Base-by-base conservation (phyloP, 2,888 invertebrate genomes). In the Drosophila parthenogenetica region DNA sequence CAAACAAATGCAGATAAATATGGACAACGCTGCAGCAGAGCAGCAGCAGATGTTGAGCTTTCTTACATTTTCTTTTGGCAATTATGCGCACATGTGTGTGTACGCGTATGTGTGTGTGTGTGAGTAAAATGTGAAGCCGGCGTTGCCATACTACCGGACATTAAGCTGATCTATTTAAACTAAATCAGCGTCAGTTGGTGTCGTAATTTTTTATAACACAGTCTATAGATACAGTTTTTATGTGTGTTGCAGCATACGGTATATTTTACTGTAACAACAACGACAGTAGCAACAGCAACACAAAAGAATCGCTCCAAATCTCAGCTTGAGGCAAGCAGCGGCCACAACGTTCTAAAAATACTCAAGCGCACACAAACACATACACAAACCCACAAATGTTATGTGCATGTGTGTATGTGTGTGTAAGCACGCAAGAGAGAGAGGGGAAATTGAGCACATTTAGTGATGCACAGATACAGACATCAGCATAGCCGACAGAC, bases 201-300 rank as follows among this genome's bases (percentile, higher is more conserved):
- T 58, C 49, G 60, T 77, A 63, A 74, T 73, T 74, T 77, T 54
- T 59, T 70, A 64, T 71, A 77, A 73, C 61, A 48, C 63, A 39
- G 14, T 42, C 32, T 32, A 49, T 54, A 67, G 43, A 62, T 55
- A 57, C 67, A 71, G 60, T 71, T 66, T 72, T 67, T 65, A 67
- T 64, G 49, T 63, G 29, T 29, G 29, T 8, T 73, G 74, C 83
- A 82, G 64, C 72, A 78, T 74, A 80, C 86, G 82, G 85, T 85
- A 85, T 79, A 81, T 82, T 69, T 85, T 77, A 83, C 85, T 71
- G 80, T 83, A 83, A 78, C 80, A 69, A 46, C 62, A 54, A 45
- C 48, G 64, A 11, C 42, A 53, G 19, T 48, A 55, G 40, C 64
- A 65, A 53, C 73, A 68, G 50, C 69, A 69, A 51, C 45, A 70